Conservation (phyloP, 2,797 vertebrate genomes). For the Thaleichthys pacificus region DNA sequence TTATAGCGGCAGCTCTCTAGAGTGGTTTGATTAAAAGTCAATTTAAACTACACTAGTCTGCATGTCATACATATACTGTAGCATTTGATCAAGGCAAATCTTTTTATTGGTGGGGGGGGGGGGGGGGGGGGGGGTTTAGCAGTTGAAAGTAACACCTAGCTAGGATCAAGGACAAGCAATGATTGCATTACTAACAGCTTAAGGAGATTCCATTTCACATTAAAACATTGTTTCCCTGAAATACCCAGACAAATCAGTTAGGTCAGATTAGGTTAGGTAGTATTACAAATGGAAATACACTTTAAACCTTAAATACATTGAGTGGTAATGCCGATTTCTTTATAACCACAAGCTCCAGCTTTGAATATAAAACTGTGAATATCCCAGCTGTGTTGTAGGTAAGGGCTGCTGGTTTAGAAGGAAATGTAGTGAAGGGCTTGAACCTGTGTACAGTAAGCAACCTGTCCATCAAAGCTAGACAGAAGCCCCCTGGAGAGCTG, state of each 20-base stretch:
- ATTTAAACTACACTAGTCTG: too few species aligned
- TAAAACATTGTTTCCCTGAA: background rate
- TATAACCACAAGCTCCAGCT: background rate
- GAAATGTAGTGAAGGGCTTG: conserved; percentile 46
- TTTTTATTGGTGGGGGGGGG: too few species aligned
- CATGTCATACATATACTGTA: too few species aligned
- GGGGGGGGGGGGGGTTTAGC: too few species aligned
- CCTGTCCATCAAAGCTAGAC: conserved; percentile 55
- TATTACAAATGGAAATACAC: too few species aligned
- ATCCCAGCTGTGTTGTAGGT: background rate
- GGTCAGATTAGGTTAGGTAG: background rate
- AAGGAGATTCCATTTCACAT: background rate
- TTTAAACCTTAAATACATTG: too few species aligned
- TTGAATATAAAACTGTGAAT: background rate
- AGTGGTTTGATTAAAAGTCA: too few species aligned
- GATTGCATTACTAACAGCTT: background rate
- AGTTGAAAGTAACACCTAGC: too few species aligned
- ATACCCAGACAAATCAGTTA: background rate
- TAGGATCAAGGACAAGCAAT: background rate
- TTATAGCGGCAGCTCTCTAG: too few species aligned
- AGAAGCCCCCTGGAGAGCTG: conserved; percentile 58
- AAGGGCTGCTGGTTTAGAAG: background rate
- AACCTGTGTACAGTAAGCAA: conserved; percentile 48
- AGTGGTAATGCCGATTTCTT: too few species aligned
- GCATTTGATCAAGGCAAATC: too few species aligned